Evolutionary conservation across 2,113 vertebrate genomes (phyloP), one percentile per base, ranked within the genome.

Genomic region (Oophaga pumilio): DNA sequence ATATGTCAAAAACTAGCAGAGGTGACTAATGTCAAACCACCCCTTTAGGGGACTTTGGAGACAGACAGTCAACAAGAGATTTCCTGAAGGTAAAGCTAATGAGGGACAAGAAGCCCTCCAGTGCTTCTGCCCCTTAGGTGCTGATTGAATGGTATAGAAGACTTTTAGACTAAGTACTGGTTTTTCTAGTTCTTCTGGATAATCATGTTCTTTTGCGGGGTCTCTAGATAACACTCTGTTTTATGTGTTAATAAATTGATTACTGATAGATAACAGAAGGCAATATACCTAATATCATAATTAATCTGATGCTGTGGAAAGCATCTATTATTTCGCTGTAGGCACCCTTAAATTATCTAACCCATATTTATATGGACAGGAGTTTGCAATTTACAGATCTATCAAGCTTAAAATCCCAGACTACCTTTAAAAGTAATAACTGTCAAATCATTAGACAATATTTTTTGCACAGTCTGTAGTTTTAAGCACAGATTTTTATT

Each of bases 31-130:
- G 59, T 79, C 74, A 79, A 33, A 79, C 85, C 76, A 50, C 62
- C 85, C 85, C 84, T 60, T 78, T 60, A 78, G 76, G 85, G 85
- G 43, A 86, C 85, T 57, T 69, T 86, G 76, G 85, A 86, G 85
- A 80, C 85, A 86, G 85, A 86, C 85, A 86, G 76, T 78, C 85
- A 79, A 79, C 85, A 86, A 79, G 24, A 86, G 85, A 78, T 86
- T 86, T 79, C 76, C 74, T 79, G 50, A 80, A 86, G 85, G 76
- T 86, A 86, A n/a, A 79, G 26, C 76, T 79, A 68, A 86, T 86
- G 85, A 86, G 76, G 85, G 74, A 79, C 76, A 78, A 79, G 76
- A 86, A 86, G 60, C 60, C 60, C 24, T 80, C 59, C 50, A 86
- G 85, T 78, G 60, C 59, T 86, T 26, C 79, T 50, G 60, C 50